These are phyloP conservation scores for Serilophus lunatus DNA, from an alignment of 2,113 vertebrate species.

Conservation along the genomic window DNA sequence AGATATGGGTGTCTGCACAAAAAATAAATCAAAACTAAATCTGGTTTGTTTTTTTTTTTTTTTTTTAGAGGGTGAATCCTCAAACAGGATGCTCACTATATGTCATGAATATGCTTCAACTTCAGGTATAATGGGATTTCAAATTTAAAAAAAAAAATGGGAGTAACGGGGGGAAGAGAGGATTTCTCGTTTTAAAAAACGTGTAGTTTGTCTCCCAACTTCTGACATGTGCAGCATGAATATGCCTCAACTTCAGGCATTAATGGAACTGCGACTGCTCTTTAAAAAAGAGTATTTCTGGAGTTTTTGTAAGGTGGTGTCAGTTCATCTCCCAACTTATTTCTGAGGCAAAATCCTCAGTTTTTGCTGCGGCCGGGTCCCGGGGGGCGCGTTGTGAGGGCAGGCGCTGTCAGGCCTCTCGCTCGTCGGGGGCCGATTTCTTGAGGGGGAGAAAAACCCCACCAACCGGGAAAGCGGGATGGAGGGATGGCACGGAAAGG, in stretches of 20 bases:
- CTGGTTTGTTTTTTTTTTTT: no score
- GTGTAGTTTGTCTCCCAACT: not conserved
- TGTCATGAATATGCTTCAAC: rapidly evolving
- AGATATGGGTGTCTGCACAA: rapidly evolving
- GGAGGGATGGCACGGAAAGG: no score
- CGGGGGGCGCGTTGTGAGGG: no score
- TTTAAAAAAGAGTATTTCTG: not conserved
- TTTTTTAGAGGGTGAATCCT: not conserved
- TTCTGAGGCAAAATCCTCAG: rapidly evolving
- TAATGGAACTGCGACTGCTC: rapidly evolving
- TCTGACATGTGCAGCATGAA: not conserved
- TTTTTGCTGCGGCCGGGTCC: rapidly evolving
- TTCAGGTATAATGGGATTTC: not conserved
- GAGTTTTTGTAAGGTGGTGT: rapidly evolving
- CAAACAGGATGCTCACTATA: rapidly evolving
- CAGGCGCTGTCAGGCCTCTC: not conserved
- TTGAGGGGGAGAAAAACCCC: no score
- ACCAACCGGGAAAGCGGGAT: no score
- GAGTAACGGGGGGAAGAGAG: no score
- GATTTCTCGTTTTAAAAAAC: not conserved
- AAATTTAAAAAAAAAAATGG: not conserved
- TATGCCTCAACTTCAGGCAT: not conserved
- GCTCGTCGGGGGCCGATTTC: not conserved
- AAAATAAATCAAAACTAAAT: no score
- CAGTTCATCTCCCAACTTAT: not conserved